phyloP scores from a whole-genome alignment of 2,797 vertebrate species.

The Sebastes nivosus region DNA sequence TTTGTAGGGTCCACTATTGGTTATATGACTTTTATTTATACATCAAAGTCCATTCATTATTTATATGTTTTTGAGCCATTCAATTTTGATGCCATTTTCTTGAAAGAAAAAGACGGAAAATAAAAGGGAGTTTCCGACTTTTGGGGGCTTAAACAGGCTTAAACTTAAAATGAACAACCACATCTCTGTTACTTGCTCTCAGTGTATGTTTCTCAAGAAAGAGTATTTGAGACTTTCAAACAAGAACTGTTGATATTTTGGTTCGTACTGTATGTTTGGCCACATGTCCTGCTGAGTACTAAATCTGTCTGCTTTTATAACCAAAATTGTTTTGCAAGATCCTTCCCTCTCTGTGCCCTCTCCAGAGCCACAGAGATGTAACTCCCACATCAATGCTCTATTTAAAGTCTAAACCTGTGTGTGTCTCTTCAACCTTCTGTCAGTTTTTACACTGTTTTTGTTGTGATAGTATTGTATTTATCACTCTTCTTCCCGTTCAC shows the following conservation, averaged over 20 bases:
- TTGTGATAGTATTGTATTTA: constrained; percentile 50
- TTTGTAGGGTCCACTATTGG: constrained; percentile 65
- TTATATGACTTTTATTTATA: constrained; percentile 79
- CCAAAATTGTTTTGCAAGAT: constrained; percentile 62
- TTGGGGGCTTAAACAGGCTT: not conserved
- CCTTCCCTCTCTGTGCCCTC: constrained; percentile 45
- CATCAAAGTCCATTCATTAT: constrained; percentile 68
- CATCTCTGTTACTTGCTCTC: not conserved
- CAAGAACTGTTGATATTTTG: constrained; percentile 28
- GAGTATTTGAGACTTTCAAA: constrained; percentile 9
- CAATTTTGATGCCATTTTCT: constrained; percentile 44
- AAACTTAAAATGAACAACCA: not conserved
- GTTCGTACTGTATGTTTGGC: constrained; percentile 24
- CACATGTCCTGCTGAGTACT: constrained; percentile 52
- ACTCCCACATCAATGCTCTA: constrained; percentile 61
- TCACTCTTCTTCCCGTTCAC: constrained; percentile 36
- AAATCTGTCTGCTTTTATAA: constrained; percentile 66
- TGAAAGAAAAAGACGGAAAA: constrained; percentile 2
- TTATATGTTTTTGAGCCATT: constrained; percentile 62
- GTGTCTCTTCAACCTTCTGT: constrained; percentile 34
- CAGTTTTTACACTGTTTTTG: constrained; percentile 34
- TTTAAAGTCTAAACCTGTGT: constrained; percentile 55
- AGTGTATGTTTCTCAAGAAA: not conserved
- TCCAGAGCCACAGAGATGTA: constrained; percentile 42
- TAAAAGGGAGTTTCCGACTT: not conserved